A percentile compares a stretch with the other conserved stretches of the same genome.
These are phyloP conservation scores for Solen grandis DNA, from an alignment of 1,140 invertebrate genomes.

Conservation along the genomic window DNA sequence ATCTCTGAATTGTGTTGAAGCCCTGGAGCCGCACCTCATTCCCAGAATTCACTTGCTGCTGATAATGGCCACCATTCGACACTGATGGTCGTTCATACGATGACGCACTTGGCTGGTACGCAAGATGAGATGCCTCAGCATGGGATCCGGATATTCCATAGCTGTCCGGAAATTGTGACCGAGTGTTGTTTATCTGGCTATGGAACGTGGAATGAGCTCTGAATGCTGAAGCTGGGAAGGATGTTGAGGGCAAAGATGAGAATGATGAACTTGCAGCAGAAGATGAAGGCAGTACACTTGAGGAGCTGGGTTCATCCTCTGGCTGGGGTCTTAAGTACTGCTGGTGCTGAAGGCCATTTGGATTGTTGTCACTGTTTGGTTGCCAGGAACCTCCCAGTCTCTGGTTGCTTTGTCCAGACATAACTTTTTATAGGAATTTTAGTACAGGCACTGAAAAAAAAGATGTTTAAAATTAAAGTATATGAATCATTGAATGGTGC, in stretches of 20 bases:
- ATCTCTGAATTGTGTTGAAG: neutral
- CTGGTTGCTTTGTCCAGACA: no score
- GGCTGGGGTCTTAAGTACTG: no score
- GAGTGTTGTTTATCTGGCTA: neutral
- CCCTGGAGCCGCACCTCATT: neutral
- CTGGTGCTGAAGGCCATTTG: no score
- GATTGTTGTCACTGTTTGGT: no score
- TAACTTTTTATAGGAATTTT: no score
- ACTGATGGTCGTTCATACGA: neutral
- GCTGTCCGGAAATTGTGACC: neutral
- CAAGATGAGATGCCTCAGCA: no score
- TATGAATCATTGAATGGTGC: no score
- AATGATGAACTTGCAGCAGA: slow-evolving; percentile 33
- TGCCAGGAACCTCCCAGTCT: no score
- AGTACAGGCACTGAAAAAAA: no score
- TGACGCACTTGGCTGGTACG: neutral
- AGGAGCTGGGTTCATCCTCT: slow-evolving; percentile 44
- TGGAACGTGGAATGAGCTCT: no score
- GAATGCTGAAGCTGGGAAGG: neutral
- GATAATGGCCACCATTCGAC: neutral
- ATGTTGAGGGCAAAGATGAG: neutral
- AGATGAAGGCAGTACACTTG: slow-evolving; percentile 11
- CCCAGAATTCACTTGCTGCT: neutral
- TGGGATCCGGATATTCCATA: neutral
- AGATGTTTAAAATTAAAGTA: no score